Percentiles rank a stretch among this genome's conserved stretches.
phyloP scores from a whole-genome alignment of 2,113 vertebrate genomes.

The Formicarius rufipectus region DNA sequence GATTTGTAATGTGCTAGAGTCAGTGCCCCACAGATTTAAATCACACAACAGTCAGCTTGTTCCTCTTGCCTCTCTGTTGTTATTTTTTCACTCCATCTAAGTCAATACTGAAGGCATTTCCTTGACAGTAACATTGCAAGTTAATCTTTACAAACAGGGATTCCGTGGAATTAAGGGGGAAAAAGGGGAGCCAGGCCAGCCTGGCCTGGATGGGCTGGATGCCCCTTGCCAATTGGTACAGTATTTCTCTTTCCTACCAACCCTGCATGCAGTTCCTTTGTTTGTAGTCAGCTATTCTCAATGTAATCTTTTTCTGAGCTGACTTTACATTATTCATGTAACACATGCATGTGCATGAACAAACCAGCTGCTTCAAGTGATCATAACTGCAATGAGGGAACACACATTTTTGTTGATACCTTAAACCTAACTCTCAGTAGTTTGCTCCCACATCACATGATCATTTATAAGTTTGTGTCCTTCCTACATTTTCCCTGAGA shows the following conservation, averaged over 20 bases:
- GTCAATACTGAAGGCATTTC: conserved; percentile 65
- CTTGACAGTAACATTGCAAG: conserved; percentile 92
- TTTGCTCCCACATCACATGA: conserved; percentile 7
- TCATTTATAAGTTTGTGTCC: conserved; percentile 19
- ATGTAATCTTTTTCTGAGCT: conserved; percentile 71
- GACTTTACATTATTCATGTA: conserved; percentile 60
- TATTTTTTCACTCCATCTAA: conserved; percentile 66
- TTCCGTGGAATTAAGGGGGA: conserved; percentile 99
- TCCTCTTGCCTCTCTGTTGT: conserved; percentile 71
- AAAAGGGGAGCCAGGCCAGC: conserved; percentile 99
- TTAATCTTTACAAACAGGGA: conserved; percentile 99
- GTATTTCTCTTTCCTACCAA: conserved; percentile 96
- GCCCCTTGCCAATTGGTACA: conserved; percentile 99
- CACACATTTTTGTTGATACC: background rate
- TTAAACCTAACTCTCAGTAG: conserved; percentile 38
- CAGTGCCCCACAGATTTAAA: background rate
- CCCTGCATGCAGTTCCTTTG: conserved; percentile 87
- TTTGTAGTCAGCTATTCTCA: conserved; percentile 61
- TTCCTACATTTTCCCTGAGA: conserved; percentile 34
- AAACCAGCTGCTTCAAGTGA: conserved; percentile 40
- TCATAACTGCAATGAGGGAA: background rate
- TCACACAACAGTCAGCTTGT: conserved; percentile 35
- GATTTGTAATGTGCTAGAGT: background rate
- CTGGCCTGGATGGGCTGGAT: conserved; percentile 99
- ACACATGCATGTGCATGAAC: conserved; percentile 76